These are phyloP conservation scores for Lomographa bimaculata DNA, from an alignment of 2,888 invertebrate species.

Conservation along the genomic window DNA sequence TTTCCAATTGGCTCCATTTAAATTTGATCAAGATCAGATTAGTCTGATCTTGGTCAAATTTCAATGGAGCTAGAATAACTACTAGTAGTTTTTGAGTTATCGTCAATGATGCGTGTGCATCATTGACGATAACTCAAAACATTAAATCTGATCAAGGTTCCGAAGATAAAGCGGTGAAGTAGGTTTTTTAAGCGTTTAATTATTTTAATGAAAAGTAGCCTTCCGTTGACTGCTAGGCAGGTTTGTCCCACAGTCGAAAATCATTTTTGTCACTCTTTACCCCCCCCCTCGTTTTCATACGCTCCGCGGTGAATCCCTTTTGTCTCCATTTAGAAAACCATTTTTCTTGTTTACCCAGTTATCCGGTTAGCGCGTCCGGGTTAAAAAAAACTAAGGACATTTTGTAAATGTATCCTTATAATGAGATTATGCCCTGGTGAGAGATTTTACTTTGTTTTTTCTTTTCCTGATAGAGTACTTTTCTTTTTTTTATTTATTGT, in stretches of 20 bases:
- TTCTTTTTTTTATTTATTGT: slow-evolving; percentile 21
- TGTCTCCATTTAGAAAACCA: slow-evolving; percentile 67
- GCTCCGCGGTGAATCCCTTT: slow-evolving; percentile 48
- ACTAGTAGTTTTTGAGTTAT: no score
- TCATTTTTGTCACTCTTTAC: slow-evolving; percentile 55
- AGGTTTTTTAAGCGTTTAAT: no score
- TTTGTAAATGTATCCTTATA: slow-evolving; percentile 25
- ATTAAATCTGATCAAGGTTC: no score
- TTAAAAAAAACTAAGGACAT: slow-evolving; percentile 34
- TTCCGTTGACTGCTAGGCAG: no score
- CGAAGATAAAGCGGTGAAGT: no score
- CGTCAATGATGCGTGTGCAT: no score
- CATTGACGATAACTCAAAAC: no score
- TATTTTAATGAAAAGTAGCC: no score
- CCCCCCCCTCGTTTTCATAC: slow-evolving; percentile 44
- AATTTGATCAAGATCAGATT: no score
- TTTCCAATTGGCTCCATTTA: no score
- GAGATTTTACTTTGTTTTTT: slow-evolving; percentile 6
- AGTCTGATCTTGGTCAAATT: no score
- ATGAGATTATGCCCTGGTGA: slow-evolving; percentile 26
- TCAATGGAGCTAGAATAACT: no score
- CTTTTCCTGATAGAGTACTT: slow-evolving; percentile 14
- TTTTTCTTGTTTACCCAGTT: slow-evolving; percentile 66
- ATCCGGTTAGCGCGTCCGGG: slow-evolving; percentile 45
- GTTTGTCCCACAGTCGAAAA: slow-evolving; percentile 47